Evolutionary conservation across 1,140 invertebrate genomes (phyloP).

Genomic region (Zaprionus capensis): DNA sequence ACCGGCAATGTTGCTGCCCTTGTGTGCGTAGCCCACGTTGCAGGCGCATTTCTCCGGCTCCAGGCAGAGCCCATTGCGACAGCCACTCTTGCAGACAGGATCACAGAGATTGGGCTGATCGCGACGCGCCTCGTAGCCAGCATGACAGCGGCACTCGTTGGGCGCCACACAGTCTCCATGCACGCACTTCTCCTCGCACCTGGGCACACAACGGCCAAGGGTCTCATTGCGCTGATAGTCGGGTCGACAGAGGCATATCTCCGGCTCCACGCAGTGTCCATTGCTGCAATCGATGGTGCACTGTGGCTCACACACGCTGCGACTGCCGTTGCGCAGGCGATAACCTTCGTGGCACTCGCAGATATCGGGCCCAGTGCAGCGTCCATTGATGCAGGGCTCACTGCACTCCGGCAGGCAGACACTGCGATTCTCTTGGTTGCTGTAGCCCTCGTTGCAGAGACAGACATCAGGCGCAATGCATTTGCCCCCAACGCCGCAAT

Average conservation of each 20-base stretch:
- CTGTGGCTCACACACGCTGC: constrained; percentile 52
- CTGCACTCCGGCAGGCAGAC: constrained; percentile 64
- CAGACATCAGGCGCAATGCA: constrained; percentile 66
- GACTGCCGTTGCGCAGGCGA: constrained; percentile 51
- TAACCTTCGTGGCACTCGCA: constrained; percentile 73
- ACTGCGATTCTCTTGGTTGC: constrained; percentile 47
- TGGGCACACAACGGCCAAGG: constrained; percentile 84
- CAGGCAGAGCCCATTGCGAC: constrained; percentile 79
- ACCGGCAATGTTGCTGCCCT: constrained; percentile 10
- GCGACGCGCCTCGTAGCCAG: constrained; percentile 51
- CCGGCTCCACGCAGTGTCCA: constrained; percentile 85
- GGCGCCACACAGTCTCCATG: constrained; percentile 87
- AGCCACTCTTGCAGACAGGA: constrained; percentile 68
- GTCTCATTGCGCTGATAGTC: constrained; percentile 84
- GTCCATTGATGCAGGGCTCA: constrained; percentile 82
- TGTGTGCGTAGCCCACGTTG: constrained; percentile 63
- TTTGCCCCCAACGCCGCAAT: constrained; percentile 61
- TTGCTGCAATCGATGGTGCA: constrained; percentile 86
- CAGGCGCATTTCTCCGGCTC: constrained; percentile 84
- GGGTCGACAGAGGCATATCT: constrained; percentile 86
- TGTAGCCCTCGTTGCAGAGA: constrained; percentile 62
- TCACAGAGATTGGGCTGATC: constrained; percentile 58
- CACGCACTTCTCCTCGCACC: constrained; percentile 86
- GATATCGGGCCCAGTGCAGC: constrained; percentile 84
- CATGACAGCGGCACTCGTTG: constrained; percentile 85